A percentile compares a stretch with the other conserved stretches of the same genome.
phyloP scores from a whole-genome alignment of 2,113 vertebrate genomes.

The Neopipo cinnamomea region DNA sequence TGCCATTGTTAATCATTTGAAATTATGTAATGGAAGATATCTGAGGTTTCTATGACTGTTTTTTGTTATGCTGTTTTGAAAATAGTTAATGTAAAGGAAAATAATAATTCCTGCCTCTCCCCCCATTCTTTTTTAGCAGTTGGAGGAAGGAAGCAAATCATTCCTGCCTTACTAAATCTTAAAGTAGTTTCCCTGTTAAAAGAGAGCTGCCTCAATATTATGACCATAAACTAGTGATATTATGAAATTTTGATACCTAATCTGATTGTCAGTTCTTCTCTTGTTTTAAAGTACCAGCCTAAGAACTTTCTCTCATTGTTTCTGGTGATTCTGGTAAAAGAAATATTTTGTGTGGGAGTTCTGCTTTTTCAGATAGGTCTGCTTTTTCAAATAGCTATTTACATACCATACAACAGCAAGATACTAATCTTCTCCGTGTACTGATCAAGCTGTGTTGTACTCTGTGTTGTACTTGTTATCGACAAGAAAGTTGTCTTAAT shows the following conservation, averaged over 20 bases:
- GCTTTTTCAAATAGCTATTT: neutral
- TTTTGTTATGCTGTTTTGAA: neutral
- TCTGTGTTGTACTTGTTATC: neutral
- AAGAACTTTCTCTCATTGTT: neutral
- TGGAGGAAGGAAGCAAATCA: neutral
- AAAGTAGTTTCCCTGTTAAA: neutral
- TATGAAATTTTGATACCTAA: neutral
- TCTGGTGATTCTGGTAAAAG: neutral
- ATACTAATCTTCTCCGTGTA: neutral
- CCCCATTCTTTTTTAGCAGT: neutral
- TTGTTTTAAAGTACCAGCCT: neutral
- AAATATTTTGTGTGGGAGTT: neutral
- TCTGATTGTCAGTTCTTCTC: neutral
- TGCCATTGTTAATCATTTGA: neutral
- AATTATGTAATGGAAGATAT: neutral
- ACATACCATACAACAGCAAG: neutral
- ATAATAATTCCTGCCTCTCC: neutral
- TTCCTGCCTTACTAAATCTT: neutral
- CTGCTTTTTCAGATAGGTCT: no score
- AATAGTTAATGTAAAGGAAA: neutral
- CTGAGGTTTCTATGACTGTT: neutral
- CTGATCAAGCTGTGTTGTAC: fast-evolving
- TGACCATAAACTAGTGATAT: neutral
- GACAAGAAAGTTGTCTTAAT: neutral
- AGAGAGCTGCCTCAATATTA: neutral